Percentiles rank a stretch among this genome's conserved stretches.
phyloP scores from a whole-genome alignment of 2,888 invertebrate genomes.

The Acanthosepion esculentum region DNA sequence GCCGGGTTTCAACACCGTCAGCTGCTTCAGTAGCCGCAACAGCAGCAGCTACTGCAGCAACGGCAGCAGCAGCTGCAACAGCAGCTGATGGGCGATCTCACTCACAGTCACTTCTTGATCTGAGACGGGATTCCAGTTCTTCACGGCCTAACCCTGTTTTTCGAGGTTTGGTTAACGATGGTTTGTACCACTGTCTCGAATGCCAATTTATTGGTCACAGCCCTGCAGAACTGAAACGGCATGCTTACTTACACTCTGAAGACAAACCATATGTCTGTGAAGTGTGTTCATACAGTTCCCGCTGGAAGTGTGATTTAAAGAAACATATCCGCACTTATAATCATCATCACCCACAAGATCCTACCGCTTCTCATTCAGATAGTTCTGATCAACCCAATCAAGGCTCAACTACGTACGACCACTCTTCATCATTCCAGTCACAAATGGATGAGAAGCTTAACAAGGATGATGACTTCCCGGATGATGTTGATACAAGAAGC shows the following conservation, averaged over 20 bases:
- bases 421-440: conserved; percentile 38
- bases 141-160: conserved; percentile 56
- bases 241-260: conserved; percentile 71
- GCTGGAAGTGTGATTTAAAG: conserved; percentile 74
- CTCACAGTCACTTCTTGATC: background rate
- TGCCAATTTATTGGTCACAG: conserved; percentile 72
- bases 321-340: conserved; percentile 72
- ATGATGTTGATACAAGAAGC: conserved; percentile 51
- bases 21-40: background rate
- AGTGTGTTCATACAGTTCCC: conserved; percentile 71
- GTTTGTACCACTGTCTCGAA: conserved; percentile 68
- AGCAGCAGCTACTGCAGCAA: background rate
- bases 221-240: conserved; percentile 71
- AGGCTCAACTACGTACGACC: background rate
- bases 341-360: conserved; percentile 56
- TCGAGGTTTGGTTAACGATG: conserved; percentile 62
- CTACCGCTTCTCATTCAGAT: conserved; percentile 13
- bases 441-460: conserved; percentile 51
- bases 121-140: background rate
- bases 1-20: background rate
- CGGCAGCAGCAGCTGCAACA: background rate
- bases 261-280: conserved; percentile 72
- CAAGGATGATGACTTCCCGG: conserved; percentile 50
- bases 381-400: conserved; percentile 47
- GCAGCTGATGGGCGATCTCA: conserved; percentile 16